phyloP scores from a whole-genome alignment of 2,888 invertebrate species.

The Punctoribates punctum region DNA sequence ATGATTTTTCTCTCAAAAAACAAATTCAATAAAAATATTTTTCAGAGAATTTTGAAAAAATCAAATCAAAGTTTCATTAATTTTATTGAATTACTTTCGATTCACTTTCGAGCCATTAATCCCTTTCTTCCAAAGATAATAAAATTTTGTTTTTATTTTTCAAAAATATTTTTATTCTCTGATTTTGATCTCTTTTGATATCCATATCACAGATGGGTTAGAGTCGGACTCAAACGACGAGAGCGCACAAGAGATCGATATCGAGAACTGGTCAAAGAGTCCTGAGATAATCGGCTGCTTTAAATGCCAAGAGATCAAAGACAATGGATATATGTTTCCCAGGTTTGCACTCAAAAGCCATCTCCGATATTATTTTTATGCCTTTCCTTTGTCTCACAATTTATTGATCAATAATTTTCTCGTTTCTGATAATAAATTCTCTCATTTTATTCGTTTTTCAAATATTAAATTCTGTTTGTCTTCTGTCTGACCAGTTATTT shows the following conservation, averaged over 20 bases:
- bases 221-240: conserved; percentile 56
- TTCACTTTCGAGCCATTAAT: no score
- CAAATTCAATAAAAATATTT: no score
- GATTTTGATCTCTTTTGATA: conserved; percentile 33
- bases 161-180: background rate
- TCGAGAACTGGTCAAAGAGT: conserved; percentile 74
- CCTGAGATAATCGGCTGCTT: conserved; percentile 80
- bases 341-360: conserved; percentile 54
- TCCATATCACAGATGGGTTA: conserved; percentile 47
- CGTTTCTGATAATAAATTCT: no score
- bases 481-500: conserved; percentile 63
- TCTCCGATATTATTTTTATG: background rate
- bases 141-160: background rate
- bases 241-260: conserved; percentile 63
- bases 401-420: no score
- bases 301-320: conserved; percentile 85
- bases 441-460: no score
- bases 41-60: no score
- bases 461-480: background rate
- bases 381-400: no score
- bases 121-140: no score
- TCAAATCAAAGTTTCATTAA: no score
- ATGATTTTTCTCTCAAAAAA: no score
- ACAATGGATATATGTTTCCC: conserved; percentile 80
- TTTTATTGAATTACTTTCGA: no score